Percentiles rank a stretch among this genome's conserved stretches.
phyloP scores from a whole-genome alignment of 2,888 invertebrate genomes.

The Noctua janthe region DNA sequence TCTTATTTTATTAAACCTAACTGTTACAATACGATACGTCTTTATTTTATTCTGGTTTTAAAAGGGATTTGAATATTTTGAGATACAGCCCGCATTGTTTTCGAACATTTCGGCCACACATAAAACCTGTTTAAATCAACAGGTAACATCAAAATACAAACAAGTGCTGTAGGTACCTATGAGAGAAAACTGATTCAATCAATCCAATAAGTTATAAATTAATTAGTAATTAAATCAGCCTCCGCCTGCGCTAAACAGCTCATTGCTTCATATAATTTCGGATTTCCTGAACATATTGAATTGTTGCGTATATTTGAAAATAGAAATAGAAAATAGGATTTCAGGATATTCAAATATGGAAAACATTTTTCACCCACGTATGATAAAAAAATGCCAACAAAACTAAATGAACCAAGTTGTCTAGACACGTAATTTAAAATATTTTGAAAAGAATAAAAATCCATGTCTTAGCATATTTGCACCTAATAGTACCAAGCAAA shows the following conservation, averaged over 20 bases:
- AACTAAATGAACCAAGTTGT: not conserved
- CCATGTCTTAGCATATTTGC: not conserved
- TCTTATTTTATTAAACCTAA: not conserved
- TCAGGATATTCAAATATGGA: not conserved
- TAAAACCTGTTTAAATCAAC: not conserved
- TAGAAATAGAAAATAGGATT: not conserved
- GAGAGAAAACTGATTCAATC: not conserved
- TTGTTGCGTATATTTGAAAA: not conserved
- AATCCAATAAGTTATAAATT: constrained; percentile 1
- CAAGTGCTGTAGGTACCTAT: not conserved
- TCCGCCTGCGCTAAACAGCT: not conserved
- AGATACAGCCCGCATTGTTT: not conserved
- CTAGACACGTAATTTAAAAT: not conserved
- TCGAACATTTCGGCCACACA: not conserved
- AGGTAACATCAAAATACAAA: not conserved
- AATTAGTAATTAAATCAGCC: not conserved
- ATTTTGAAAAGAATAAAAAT: not conserved
- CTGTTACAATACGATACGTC: not conserved
- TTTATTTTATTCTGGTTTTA: too few relatives aligned
- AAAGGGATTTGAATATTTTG: not conserved
- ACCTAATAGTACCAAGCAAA: not conserved
- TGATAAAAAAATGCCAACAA: not conserved
- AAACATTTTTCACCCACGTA: not conserved
- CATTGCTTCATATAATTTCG: not conserved
- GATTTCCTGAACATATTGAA: not conserved